Base-by-base conservation (phyloP, 1,140 invertebrate species). In the Drosophila biarmipes region DNA sequence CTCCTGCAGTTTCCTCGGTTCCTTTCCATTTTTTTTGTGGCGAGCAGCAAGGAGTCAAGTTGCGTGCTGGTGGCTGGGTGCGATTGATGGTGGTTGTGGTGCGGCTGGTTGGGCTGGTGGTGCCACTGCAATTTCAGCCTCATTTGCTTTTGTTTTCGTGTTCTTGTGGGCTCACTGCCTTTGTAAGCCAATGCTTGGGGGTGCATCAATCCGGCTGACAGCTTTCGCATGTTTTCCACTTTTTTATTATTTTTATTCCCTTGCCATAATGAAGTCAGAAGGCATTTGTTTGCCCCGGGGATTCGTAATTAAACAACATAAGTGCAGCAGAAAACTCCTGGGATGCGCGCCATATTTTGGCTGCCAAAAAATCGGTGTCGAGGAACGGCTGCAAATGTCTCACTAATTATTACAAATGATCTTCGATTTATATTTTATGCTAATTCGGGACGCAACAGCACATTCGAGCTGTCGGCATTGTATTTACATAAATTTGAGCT, bases 361-460 rank as follows among this genome's bases (percentile, higher is more conserved):
- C 42, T 24, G 66, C 27, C 59, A 73, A 78, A 73, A 53, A 81
- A 81, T 46, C 43, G 37, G 51, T 74, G 37, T 45, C n/a, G 46
- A 71, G 87, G 87, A 87, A 76, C 74, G 45, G 66, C 52, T 42
- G 66, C 58, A 87, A 89, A 82, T 77, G 85, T 78, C 75, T 34
- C 48, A 55, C 63, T 89, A 89, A 89, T 89, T 89, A 89, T 89
- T 89, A 89, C 84, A 89, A 89, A 89, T 89, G 61, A 78, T 80
- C 61, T 77, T 56, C 72, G 57, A 84, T 89, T 84, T 77, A 62
- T 78, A 71, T 56, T 72, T 78, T 74, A 71, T 72, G 61, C 29
- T 53, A 59, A 78, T 86, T 80, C 59, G 38, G 51, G 19, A 15
- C 14, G 19, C 29, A 56, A 5, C 42, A 45, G 68, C 69, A 61